A percentile compares a stretch with the other conserved stretches of the same genome.
Conservation (phyloP, 2,113 vertebrate genomes). For the Haemorhous mexicanus region DNA sequence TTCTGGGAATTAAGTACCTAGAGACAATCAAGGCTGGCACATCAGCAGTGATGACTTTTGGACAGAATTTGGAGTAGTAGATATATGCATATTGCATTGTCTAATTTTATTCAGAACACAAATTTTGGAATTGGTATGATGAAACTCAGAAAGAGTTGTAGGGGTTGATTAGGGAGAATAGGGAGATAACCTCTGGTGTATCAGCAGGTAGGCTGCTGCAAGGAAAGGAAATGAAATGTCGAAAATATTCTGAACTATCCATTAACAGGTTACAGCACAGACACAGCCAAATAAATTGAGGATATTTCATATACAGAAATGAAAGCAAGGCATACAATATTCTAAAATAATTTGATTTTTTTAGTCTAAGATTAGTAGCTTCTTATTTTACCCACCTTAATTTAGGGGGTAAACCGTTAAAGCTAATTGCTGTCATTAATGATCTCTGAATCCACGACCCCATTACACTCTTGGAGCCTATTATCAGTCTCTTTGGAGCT, state of each 20-base stretch:
- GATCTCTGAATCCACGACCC: neutral
- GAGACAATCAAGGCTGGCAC: neutral
- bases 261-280: neutral
- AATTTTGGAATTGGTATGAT: neutral
- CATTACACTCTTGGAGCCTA: neutral
- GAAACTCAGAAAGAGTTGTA: neutral
- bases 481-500: neutral
- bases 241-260: neutral
- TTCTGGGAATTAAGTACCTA: neutral
- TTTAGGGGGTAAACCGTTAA: neutral
- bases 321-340: neutral
- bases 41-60: neutral
- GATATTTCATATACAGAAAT: neutral
- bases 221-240: neutral
- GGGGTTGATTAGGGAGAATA: neutral
- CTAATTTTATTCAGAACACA: constrained; percentile 1
- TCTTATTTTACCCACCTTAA: neutral
- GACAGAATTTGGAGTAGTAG: neutral
- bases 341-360: neutral
- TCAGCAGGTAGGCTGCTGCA: neutral
- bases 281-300: neutral
- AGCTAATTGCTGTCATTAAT: neutral
- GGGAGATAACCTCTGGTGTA: neutral
- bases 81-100: neutral
- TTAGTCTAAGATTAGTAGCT: neutral